These are phyloP conservation scores for Trididemnum miniatum DNA, from an alignment of 23 tunicate species.

Conservation along the genomic window DNA sequence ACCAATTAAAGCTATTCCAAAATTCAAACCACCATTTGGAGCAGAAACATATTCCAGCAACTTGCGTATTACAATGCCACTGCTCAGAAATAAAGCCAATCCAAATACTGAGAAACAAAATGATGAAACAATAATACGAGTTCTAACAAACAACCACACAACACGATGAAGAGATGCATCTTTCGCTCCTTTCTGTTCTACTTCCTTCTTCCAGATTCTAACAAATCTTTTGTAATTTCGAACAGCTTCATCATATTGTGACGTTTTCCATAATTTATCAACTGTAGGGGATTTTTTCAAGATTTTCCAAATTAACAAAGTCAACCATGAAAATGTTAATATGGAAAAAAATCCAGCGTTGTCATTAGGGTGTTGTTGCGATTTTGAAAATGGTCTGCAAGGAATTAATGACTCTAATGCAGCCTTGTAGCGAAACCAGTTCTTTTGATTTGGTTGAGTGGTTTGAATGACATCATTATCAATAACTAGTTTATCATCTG, in stretches of 20 bases:
- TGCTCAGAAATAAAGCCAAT: conserved; percentile 37
- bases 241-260: conserved; percentile 53
- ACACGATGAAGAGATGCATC: conserved; percentile 61
- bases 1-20: conserved; percentile 41
- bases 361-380: conserved; percentile 57
- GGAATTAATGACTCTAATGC: conserved; percentile 64
- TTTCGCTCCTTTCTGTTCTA: conserved; percentile 38
- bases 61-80: conserved; percentile 49
- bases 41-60: conserved; percentile 49
- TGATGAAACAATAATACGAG: conserved; percentile 41
- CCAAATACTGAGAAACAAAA: conserved; percentile 31
- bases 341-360: conserved; percentile 78
- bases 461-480: not conserved
- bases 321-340: conserved; percentile 66
- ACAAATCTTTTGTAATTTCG: conserved; percentile 47
- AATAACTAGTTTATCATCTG: not conserved
- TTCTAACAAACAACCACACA: conserved; percentile 51
- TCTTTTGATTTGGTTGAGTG: not conserved
- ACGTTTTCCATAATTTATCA: conserved; percentile 60
- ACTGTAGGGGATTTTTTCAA: conserved; percentile 42
- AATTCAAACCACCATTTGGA: not conserved
- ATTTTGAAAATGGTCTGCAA: conserved; percentile 30
- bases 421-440: conserved; percentile 35
- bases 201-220: conserved; percentile 63
- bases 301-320: conserved; percentile 54